These are phyloP conservation scores for Lateolabrax maculatus DNA, from an alignment of 2,797 vertebrate genomes.

Conservation along the genomic window DNA sequence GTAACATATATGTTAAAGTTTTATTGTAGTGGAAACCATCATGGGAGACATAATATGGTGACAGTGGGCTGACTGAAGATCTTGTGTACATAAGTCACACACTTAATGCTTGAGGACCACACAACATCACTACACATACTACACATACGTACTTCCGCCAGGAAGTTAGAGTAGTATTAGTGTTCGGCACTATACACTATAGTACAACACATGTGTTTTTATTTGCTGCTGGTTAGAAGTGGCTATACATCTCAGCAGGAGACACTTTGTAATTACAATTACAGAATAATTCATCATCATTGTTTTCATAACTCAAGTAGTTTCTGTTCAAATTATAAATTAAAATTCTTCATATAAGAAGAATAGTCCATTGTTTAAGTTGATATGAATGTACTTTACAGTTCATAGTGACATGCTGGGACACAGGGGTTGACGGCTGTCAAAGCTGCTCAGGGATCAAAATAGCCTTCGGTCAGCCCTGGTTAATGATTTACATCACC, in stretches of 20 bases:
- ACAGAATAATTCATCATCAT: no score
- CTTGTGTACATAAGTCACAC: no score
- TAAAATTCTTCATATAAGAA: not conserved
- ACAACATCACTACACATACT: no score
- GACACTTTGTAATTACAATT: not conserved
- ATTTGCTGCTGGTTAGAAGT: no score
- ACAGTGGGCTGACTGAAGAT: no score
- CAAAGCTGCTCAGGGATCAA: slow-evolving; percentile 7
- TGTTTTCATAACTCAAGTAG: not conserved
- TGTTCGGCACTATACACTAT: no score
- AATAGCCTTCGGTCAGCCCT: not conserved
- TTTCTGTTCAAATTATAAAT: not conserved
- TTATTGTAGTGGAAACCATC: not conserved
- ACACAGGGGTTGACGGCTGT: not conserved
- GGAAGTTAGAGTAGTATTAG: no score
- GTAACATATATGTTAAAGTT: no score
- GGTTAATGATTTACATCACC: slow-evolving; percentile 53
- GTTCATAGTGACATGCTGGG: not conserved
- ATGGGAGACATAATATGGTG: not conserved
- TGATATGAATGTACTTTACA: no score
- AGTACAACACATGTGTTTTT: no score
- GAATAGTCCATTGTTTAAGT: not conserved
- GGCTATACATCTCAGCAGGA: not conserved
- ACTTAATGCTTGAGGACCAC: no score
- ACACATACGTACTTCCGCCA: no score